A percentile compares a stretch with the other conserved stretches of the same genome.
Evolutionary conservation across 2,888 invertebrate species (phyloP).

Genomic region (Cerastis rubricosa): DNA sequence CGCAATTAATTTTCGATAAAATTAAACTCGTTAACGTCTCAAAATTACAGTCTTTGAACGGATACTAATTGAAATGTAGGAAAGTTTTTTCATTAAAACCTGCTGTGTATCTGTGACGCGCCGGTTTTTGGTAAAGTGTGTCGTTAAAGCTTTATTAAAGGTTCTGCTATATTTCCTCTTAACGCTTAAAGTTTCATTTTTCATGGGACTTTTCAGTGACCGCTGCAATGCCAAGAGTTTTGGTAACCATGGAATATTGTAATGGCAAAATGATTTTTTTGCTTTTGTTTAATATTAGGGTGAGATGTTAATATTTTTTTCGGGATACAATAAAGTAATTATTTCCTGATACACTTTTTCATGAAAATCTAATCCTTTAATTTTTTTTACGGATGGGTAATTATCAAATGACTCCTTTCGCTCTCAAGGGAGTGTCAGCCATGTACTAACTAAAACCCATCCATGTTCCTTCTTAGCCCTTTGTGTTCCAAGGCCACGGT

Average conservation of each 20-base stretch:
- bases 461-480: no score
- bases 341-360: no score
- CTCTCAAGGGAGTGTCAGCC: no score
- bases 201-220: not conserved
- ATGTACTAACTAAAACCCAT: no score
- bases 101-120: slow-evolving; percentile 70
- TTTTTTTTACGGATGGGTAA: no score
- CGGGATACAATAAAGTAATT: not conserved
- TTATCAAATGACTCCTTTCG: no score
- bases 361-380: no score
- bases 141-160: slow-evolving; percentile 37
- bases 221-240: slow-evolving; percentile 4
- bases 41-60: slow-evolving; percentile 86
- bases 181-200: slow-evolving; percentile 1
- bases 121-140: slow-evolving; percentile 51
- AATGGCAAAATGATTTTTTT: not conserved
- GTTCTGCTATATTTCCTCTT: slow-evolving; percentile 6
- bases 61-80: slow-evolving; percentile 86
- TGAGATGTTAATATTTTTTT: not conserved
- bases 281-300: not conserved
- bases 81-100: slow-evolving; percentile 88
- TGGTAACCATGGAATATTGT: not conserved
- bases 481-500: no score
- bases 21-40: slow-evolving; percentile 89
- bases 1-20: slow-evolving; percentile 90